phyloP scores from a whole-genome alignment of 2,797 vertebrate genomes.

The Microhierax caerulescens region DNA sequence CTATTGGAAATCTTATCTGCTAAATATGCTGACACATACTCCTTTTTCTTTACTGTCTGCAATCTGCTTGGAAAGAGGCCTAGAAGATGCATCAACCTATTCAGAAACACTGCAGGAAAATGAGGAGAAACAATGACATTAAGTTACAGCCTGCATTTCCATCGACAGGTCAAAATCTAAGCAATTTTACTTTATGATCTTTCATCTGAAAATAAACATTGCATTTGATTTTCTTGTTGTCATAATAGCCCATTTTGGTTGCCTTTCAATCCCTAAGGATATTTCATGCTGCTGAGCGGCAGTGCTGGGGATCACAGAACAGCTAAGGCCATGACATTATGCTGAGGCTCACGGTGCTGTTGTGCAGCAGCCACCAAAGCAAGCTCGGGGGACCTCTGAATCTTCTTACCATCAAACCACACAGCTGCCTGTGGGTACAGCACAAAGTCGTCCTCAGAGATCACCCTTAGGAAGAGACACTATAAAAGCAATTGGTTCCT shows the following conservation, averaged over 20 bases:
- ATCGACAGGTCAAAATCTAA: background rate
- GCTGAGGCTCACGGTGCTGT: background rate
- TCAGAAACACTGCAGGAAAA: background rate
- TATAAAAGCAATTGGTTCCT: background rate
- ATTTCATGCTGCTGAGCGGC: background rate
- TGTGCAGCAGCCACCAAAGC: background rate
- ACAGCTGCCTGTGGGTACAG: background rate
- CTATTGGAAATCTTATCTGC: background rate
- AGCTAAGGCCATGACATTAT: background rate
- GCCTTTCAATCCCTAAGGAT: background rate
- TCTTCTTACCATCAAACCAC: background rate
- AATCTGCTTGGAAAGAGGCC: background rate
- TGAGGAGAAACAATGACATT: background rate
- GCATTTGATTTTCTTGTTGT: background rate
- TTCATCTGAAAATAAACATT: background rate
- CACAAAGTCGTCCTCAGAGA: background rate
- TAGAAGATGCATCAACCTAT: background rate
- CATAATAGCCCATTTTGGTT: background rate
- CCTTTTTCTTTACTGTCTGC: background rate
- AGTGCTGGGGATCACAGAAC: background rate
- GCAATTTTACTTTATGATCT: background rate
- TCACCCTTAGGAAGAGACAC: background rate
- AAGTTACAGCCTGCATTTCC: background rate
- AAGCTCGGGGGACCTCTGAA: background rate
- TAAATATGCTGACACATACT: background rate